Evolutionary conservation across 2,113 vertebrate species (phyloP).

Genomic region (Dipodomys merriami): DNA sequence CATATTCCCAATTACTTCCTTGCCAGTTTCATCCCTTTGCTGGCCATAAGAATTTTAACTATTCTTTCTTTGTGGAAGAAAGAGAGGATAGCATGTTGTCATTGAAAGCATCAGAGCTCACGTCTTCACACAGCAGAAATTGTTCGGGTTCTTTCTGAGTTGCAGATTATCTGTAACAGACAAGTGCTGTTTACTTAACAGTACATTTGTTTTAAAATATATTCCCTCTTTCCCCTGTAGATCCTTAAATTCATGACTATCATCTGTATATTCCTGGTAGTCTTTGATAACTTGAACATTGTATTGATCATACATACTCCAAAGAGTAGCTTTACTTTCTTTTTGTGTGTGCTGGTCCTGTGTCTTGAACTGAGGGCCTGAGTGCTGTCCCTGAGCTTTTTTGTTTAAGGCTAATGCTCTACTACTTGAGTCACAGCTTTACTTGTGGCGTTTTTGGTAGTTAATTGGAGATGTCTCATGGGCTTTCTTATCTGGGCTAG

Average conservation of each 20-base stretch:
- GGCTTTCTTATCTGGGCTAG: no score
- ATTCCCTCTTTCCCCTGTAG: background rate
- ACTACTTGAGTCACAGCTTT: no score
- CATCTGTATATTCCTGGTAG: background rate
- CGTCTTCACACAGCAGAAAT: background rate
- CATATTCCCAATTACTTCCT: background rate
- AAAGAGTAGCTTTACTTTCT: background rate
- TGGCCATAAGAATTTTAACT: background rate
- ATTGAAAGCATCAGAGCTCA: background rate
- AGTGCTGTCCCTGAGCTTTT: no score
- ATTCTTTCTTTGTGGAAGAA: background rate
- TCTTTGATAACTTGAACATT: background rate
- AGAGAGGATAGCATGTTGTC: background rate
- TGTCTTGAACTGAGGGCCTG: no score
- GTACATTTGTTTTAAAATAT: background rate
- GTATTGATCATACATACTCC: background rate
- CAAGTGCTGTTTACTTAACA: background rate
- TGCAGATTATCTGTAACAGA: background rate
- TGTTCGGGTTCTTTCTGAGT: background rate
- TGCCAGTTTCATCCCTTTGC: background rate
- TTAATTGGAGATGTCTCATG: no score
- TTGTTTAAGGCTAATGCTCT: no score
- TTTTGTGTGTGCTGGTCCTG: no score
- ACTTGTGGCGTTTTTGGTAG: no score
- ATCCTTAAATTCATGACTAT: constrained; percentile 4